Conservation (phyloP, 2,888 invertebrate genomes). For the Lymantria dispar region DNA sequence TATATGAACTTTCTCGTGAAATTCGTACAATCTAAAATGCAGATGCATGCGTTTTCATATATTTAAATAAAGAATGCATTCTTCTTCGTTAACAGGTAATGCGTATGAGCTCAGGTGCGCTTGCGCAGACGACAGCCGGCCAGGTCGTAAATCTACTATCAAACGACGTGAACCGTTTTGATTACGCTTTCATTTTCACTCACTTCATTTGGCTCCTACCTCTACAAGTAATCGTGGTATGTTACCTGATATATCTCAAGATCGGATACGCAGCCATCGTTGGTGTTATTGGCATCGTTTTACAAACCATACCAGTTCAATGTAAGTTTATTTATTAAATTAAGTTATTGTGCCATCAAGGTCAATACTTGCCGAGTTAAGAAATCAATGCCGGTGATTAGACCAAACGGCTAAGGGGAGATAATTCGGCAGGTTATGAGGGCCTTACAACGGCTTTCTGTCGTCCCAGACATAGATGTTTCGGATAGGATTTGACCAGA, state of each 20-base stretch:
- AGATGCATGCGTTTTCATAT: background rate
- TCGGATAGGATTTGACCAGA: too few relatives aligned
- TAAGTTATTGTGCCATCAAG: too few relatives aligned
- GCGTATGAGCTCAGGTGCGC: slow-evolving; percentile 89
- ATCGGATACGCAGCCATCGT: slow-evolving; percentile 88
- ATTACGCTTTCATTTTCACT: slow-evolving; percentile 90
- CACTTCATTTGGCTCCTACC: slow-evolving; percentile 96
- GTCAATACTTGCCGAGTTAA: too few relatives aligned
- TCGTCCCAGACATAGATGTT: too few relatives aligned
- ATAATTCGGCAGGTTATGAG: too few relatives aligned
- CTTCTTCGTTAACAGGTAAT: slow-evolving; percentile 57
- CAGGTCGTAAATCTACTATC: slow-evolving; percentile 96
- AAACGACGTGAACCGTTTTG: slow-evolving; percentile 96
- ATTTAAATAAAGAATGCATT: slow-evolving; percentile 2
- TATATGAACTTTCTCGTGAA: background rate
- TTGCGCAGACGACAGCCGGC: slow-evolving; percentile 94
- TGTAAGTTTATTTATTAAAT: slow-evolving; percentile 67
- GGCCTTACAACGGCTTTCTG: too few relatives aligned
- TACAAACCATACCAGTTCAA: slow-evolving; percentile 92
- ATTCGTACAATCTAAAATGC: background rate
- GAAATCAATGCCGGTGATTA: too few relatives aligned
- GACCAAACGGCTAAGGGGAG: too few relatives aligned
- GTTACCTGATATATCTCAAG: slow-evolving; percentile 89
- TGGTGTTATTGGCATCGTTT: slow-evolving; percentile 89
- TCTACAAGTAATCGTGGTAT: slow-evolving; percentile 84